Base-by-base conservation (phyloP, 1,140 invertebrate genomes). In the Liolophura sinensis region DNA sequence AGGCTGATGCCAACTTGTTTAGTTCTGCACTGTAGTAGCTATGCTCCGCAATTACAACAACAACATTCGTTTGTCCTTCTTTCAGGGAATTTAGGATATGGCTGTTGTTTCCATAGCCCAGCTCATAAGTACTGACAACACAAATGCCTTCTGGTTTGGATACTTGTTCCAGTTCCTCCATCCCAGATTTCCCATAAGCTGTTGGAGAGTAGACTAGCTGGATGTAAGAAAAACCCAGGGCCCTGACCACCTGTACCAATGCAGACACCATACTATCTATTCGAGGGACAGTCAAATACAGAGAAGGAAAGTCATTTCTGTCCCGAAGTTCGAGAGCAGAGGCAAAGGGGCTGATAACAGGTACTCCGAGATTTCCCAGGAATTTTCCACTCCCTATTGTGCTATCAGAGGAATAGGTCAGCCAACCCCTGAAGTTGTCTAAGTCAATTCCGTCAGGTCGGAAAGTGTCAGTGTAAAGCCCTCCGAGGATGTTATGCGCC, bases 241-340 rank as follows among this genome's bases (percentile, higher is more conserved):
- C 67, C 58, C 75, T 73, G 58, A 68, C 67, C 18, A 80, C 57
- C 51, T 75, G 73, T 18, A 74, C 86, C 71, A 93, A 89, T 40
- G 91, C 89, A 71, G 89, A 87, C 1, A 92, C 91, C 83, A 92
- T 91, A 81, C 90, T 90, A 72, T 89, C 88, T 83, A 93, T 92
- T 0, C 90, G 91, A 51, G 92, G 92, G 12, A 93, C 90, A 1
- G 93, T 92, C 20, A 92, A 87, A 70, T 92, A 85, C 85, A 93
- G 93, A 67, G 90, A 92, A 58, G 89, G 89, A 83, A 90, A 93
- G 67, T 90, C 86, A 65, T 87, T 88, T 78, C 91, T 91, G 81
- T 92, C 89, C 60, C 89, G 90, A 47, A 93, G 84, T 79, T 91
- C 90, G 60, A 86, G 87, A 14, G 89, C 89, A 6, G 92, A 93